Evolutionary conservation across 2,888 invertebrate species (phyloP), one percentile per base, ranked within the genome.

Genomic region (Timema podura): DNA sequence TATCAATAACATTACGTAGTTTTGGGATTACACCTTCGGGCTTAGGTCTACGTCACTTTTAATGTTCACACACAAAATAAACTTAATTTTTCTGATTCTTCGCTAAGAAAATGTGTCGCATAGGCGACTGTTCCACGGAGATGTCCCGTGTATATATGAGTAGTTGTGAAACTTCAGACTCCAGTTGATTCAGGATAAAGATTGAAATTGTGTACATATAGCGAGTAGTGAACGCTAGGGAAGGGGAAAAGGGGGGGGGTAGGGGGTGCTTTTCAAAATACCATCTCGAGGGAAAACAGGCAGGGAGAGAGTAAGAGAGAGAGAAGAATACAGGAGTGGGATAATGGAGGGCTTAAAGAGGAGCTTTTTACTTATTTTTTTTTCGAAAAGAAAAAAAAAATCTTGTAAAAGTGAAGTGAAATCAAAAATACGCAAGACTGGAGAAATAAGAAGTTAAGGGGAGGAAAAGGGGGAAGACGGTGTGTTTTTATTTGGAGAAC

Each of bases 131-230:
- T 46, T 54, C 51, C 67, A 45, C 67, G 51, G 45, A 67, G 44
- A n/a, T 45, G 44, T 16, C 9, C 6, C 61, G 61, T 61, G 61
- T 61, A 61, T 61, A 11, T 61, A 61, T 61, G 61, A 61, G 61
- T 61, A 61, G 61, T 61, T 61, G 61, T 16, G 59, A 61, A 61
- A 61, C 61, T 61, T 45, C 30, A 61, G 61, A 45, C 61, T 61
- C 61, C 61, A 44, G 65, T 67, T 69, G 69, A 69, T 71, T 69
- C 69, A 69, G 69, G 69, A 69, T 71, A 67, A 71, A 71, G 69
- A 71, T 69, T 71, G 69, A 71, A 69, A 69, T 69, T 71, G 69
- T 71, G 71, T 71, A 71, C 71, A 71, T 61, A 71, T 64, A 69
- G 67, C 57, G 47, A 64, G 70, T 46, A 51, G 48, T 51, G 45